Base-by-base conservation (phyloP, 2,888 invertebrate genomes). In the Thelaira solivaga region DNA sequence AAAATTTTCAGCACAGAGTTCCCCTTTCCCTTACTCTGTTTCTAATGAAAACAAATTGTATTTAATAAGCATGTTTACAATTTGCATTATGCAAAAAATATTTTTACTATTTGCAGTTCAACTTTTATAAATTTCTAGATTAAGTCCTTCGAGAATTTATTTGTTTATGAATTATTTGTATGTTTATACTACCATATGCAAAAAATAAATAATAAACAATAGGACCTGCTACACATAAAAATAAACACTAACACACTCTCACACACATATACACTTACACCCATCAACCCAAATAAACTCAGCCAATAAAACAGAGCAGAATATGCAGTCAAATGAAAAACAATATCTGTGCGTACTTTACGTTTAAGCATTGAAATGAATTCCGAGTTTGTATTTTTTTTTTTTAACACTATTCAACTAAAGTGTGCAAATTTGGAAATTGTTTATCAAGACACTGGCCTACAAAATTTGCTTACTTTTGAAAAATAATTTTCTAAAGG, bases 131-230 rank as follows among this genome's bases (percentile, higher is more conserved):
- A 57, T 59, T 59, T 59, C 49, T 59, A 59, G 57, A 68, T 59
- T 59, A 57, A 68, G 59, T 59, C 59, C 69, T 69, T 20, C 49
- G 59, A 59, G 59, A 69, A 59, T 59, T 59, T 69, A 59, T 68
- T 41, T 31, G 51, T 51, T 49, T 20, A 69, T 69, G 59, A 59
- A 69, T 69, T 49, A 57, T 68, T 57, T 55, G 57, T 68, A 26
- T 45, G 55, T 47, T 47, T 57, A 47, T 47, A 47, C 11, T 4
- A 22, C 2, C 10, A 49, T 39, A 47, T 16, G 16, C 51, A 65
- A 16, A 45, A 24, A 36, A 11, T 34, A 16, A 47, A 53, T 34
- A 53, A 34, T 18, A 31, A 53, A n/a, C 20, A 53, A 20, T 20
- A 53, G 20, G 34, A 34, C n/a, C 53, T 53, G 7, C 53, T 6